Conservation (phyloP, 2,113 vertebrate genomes). For the Heliornis fulica region DNA sequence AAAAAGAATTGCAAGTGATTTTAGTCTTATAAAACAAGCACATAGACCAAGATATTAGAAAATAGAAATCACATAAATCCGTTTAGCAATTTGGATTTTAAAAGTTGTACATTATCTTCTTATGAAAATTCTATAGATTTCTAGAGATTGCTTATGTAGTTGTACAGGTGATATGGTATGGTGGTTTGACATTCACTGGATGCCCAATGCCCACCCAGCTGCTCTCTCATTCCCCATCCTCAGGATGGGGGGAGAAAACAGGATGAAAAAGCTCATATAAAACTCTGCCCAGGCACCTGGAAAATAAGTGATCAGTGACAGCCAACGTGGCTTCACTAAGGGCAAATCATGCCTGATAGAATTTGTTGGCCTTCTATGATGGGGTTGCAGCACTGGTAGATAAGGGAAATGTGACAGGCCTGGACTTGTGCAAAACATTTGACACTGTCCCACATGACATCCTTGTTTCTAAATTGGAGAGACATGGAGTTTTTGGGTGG, state of each 20-base stretch:
- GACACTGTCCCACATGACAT: too few relatives aligned
- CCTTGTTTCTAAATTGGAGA: too few relatives aligned
- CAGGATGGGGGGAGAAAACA: neutral
- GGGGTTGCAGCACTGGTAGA: too few relatives aligned
- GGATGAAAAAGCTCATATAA: neutral
- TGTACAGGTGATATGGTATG: neutral
- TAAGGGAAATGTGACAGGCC: too few relatives aligned
- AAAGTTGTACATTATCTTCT: conserved; percentile 23
- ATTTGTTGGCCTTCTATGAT: too few relatives aligned
- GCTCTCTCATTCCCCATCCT: neutral
- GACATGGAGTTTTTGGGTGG: too few relatives aligned
- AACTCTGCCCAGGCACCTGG: too few relatives aligned
- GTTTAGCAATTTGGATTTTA: conserved; percentile 21
- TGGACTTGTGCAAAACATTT: too few relatives aligned
- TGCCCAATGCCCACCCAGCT: neutral
- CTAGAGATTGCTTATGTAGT: neutral
- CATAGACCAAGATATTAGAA: conserved; percentile 1
- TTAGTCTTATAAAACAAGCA: neutral
- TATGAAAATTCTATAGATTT: conserved; percentile 48
- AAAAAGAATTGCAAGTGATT: conserved; percentile 42
- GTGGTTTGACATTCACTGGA: neutral
- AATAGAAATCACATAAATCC: conserved; percentile 51
- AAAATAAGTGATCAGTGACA: too few relatives aligned
- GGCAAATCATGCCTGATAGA: too few relatives aligned
- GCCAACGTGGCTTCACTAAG: too few relatives aligned